Base-by-base conservation (phyloP, 2,113 vertebrate species). In the Rhinolophus ferrumequinum region DNA sequence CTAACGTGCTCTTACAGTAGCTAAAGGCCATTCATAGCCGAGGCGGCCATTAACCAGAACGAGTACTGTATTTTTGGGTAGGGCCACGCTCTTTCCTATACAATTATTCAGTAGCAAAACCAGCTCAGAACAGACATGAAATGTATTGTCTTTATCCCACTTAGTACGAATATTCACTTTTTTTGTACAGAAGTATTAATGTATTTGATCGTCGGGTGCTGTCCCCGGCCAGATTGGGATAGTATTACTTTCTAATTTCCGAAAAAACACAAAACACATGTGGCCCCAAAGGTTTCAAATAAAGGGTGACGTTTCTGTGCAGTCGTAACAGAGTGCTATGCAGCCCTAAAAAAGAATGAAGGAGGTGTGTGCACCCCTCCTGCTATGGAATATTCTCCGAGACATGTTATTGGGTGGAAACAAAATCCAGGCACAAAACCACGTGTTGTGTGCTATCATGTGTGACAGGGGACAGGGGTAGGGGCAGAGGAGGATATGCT, bases 71-170 rank as follows among this genome's bases (percentile, higher is more conserved):
- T 50, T 84, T 64, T 79, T 0, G 8, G 41, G 41, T 6, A 41
- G 30, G 76, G 35, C 67, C 56, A 75, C 30, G 16, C 22, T 22
- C 33, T 66, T 70, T 64, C 33, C n/a, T 26, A 15, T 14, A 7
- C 18, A 88, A 58, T 89, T 67, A 66, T 47, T 95, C 88, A 94
- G 66, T 24, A 75, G 52, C 56, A 73, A 92, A 94, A 85, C 28
- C 33, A 33, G 58, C 88, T 75, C 41, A 33, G 67, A 97, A 81
- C 62, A 73, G 58, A 95, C 35, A 58, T 56, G 60, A 64, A 93
- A 93, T 91, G 41, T 56, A 69, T 47, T 75, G 50, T 64, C 70
- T 85, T 72, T 64, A 50, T 30, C 62, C 3, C 50, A 62, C 26
- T 52, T 67, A 83, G 21, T 54, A 75, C 66, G 47, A 86, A 70